phyloP scores from a whole-genome alignment of 2,113 vertebrate genomes.

The Oncorhynchus gorbuscha region DNA sequence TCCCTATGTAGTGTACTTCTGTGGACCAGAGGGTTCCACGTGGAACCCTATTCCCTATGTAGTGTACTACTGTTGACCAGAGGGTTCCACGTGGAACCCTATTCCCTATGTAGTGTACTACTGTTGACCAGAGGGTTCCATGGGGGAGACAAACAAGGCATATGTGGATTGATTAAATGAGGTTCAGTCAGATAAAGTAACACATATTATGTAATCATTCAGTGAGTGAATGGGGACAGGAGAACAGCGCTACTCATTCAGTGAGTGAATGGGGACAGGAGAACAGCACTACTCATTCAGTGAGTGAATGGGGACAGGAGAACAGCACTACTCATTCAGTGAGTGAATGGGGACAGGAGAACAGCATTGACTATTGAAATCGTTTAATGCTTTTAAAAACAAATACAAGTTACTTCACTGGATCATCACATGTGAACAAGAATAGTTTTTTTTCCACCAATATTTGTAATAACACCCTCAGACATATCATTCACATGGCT shows the following conservation, averaged over 20 bases:
- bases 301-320: background rate
- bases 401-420: constrained; percentile 80
- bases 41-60: no score
- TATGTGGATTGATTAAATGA: background rate
- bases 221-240: no score
- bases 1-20: no score
- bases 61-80: no score
- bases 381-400: constrained; percentile 77
- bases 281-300: constrained; percentile 37
- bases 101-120: no score
- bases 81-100: no score
- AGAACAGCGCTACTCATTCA: constrained; percentile 32
- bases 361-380: constrained; percentile 69
- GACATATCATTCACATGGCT: constrained; percentile 78
- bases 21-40: no score
- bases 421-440: constrained; percentile 77
- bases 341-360: no score
- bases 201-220: constrained; percentile 27
- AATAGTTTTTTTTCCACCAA: constrained; percentile 53
- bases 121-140: no score
- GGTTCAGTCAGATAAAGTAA: constrained; percentile 30
- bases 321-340: constrained; percentile 37
- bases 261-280: background rate
- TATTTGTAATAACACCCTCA: constrained; percentile 71
- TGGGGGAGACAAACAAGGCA: no score